Evolutionary conservation across 2,797 vertebrate species (phyloP).

Genomic region (Graptemys geographica): DNA sequence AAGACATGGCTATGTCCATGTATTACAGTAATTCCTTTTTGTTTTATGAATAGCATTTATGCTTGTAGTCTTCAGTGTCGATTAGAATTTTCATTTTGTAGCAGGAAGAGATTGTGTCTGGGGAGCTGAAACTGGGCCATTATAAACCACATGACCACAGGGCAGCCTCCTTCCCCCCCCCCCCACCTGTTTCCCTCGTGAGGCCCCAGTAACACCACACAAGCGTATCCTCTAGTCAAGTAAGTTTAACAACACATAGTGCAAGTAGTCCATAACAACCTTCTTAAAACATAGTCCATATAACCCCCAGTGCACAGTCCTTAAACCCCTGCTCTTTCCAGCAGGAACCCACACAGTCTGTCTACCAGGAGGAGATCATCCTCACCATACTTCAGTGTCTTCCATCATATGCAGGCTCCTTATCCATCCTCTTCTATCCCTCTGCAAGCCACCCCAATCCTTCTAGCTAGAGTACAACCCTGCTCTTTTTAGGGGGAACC

Average conservation of each 20-base stretch:
- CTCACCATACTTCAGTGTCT: background rate
- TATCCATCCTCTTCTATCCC: background rate
- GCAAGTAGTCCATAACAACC: background rate
- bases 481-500: background rate
- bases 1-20: background rate
- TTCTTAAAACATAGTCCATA: background rate
- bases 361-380: background rate
- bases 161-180: background rate
- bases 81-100: background rate
- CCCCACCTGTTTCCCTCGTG: background rate
- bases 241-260: background rate
- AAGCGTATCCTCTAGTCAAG: background rate
- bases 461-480: background rate
- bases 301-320: background rate
- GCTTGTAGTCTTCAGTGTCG: background rate
- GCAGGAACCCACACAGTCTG: background rate
- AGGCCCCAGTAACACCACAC: background rate
- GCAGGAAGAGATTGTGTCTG: background rate
- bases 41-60: background rate
- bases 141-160: background rate
- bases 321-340: background rate
- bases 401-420: background rate
- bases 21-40: background rate
- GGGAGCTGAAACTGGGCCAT: background rate
- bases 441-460: background rate